These are phyloP conservation scores for Dryoscopus gambensis DNA, from an alignment of 2,113 vertebrate genomes.

Conservation along the genomic window DNA sequence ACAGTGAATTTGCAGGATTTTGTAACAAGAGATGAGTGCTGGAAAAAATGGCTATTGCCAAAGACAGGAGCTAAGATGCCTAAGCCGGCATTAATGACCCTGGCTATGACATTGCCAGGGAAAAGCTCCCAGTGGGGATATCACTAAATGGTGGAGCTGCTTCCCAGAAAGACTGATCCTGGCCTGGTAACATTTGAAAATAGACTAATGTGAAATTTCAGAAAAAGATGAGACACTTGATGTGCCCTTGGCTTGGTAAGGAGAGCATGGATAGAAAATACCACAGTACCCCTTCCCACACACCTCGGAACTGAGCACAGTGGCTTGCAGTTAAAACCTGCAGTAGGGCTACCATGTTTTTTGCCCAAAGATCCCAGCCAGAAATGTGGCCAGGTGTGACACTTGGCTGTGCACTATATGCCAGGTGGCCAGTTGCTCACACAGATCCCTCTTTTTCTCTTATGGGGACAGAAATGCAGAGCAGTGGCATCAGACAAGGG, in stretches of 20 bases:
- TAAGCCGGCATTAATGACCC: not conserved
- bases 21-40: not conserved
- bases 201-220: not conserved
- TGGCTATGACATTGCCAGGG: not conserved
- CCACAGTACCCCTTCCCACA: not conserved
- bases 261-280: not conserved
- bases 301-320: not conserved
- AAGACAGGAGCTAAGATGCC: not conserved
- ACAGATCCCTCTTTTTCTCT: not conserved
- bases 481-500: not conserved
- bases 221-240: not conserved
- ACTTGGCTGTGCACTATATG: not conserved
- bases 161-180: not conserved
- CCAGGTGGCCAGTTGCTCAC: accelerated
- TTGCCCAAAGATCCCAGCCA: not conserved
- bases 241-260: not conserved
- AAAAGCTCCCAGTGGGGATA: not conserved
- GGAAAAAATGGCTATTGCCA: not conserved
- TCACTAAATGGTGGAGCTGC: not conserved
- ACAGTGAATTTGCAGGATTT: not conserved
- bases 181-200: not conserved
- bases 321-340: not conserved
- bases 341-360: not conserved
- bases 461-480: not conserved
- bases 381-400: not conserved